Conservation (phyloP, 2,797 vertebrate genomes). For the Characodon lateralis region DNA sequence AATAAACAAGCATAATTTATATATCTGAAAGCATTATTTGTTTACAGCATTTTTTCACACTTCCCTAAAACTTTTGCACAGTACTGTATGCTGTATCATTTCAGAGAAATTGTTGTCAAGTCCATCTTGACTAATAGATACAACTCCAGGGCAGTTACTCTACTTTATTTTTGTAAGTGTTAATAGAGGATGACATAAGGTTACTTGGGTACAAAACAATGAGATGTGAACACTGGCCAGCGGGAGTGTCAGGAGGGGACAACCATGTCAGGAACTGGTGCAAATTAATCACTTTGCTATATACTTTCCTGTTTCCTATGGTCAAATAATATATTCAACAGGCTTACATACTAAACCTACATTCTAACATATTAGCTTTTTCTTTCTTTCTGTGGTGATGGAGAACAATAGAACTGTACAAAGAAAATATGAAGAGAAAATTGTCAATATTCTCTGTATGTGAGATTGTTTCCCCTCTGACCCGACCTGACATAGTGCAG, state of each 20-base stretch:
- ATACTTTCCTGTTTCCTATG: not conserved
- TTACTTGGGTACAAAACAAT: not conserved
- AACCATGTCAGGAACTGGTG: not conserved
- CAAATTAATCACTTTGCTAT: not conserved
- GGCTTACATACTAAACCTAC: not conserved
- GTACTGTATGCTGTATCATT: not conserved
- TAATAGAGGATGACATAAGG: not conserved
- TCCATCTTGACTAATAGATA: not conserved
- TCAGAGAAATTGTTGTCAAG: not conserved
- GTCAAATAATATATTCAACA: not conserved
- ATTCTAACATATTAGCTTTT: too few species aligned
- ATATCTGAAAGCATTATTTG: too few species aligned
- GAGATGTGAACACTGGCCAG: not conserved
- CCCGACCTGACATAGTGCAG: not conserved
- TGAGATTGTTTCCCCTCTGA: not conserved
- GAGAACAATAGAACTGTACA: not conserved
- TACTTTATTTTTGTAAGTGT: not conserved
- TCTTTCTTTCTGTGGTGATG: not conserved
- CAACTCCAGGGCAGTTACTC: not conserved
- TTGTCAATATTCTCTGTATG: not conserved
- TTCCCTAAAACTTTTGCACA: too few species aligned
- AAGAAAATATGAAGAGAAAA: not conserved
- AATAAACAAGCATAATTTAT: too few species aligned
- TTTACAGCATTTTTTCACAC: too few species aligned
- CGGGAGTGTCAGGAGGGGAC: too few species aligned